Conservation (phyloP, 2,113 vertebrate genomes). For the Neolamprologus longior region DNA sequence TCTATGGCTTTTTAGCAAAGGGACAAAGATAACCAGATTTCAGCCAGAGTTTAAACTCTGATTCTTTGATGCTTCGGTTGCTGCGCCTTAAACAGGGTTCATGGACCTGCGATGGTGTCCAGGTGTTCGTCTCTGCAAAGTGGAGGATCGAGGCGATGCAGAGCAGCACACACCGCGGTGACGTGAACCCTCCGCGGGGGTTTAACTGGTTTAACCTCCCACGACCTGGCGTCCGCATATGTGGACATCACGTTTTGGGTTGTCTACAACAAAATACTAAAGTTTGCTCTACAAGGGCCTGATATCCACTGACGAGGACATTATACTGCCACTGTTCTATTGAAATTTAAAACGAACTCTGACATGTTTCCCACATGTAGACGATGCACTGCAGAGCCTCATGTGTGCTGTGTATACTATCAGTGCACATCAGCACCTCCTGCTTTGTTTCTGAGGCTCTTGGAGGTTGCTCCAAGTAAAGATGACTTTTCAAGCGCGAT, state of each 20-base stretch:
- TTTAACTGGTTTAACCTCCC: neutral
- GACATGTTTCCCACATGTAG: neutral
- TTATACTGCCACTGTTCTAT: neutral
- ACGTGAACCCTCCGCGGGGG: neutral
- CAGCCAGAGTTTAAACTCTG: neutral
- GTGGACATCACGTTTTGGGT: neutral
- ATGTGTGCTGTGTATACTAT: neutral
- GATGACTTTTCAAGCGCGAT: neutral
- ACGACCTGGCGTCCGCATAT: neutral
- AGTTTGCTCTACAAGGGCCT: neutral
- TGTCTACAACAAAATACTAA: neutral
- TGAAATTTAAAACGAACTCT: neutral
- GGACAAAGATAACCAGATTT: neutral
- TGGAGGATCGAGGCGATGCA: neutral
- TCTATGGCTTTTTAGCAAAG: neutral
- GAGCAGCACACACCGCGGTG: neutral
- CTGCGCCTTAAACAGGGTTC: neutral
- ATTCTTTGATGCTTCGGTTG: neutral
- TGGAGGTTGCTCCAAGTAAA: neutral
- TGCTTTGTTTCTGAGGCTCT: neutral
- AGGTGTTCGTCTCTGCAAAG: neutral
- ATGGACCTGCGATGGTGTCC: neutral
- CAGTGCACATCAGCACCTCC: neutral
- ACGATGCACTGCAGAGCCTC: neutral
- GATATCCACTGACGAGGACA: neutral